Percentiles rank a stretch among this genome's conserved stretches.
phyloP scores from a whole-genome alignment of 2,113 vertebrate genomes.

The Neolamprologus modestus region DNA sequence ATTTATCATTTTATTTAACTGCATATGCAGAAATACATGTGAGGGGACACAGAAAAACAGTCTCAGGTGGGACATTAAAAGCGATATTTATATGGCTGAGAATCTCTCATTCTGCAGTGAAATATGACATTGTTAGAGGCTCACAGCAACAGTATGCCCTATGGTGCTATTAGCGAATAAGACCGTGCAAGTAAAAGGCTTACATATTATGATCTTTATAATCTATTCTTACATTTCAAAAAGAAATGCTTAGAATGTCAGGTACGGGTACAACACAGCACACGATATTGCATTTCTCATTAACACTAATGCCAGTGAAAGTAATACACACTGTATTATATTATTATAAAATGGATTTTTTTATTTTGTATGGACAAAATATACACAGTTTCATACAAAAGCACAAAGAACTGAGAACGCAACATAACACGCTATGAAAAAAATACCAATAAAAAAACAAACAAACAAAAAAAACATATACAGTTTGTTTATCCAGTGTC shows the following conservation, averaged over 20 bases:
- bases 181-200: conserved; percentile 44
- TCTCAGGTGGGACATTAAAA: conserved; percentile 54
- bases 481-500: neutral
- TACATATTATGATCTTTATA: conserved; percentile 32
- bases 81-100: conserved; percentile 57
- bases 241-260: neutral
- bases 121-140: conserved; percentile 45
- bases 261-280: neutral
- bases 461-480: neutral
- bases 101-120: conserved; percentile 50
- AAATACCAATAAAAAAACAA: neutral
- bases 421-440: neutral
- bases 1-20: conserved; percentile 43
- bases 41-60: conserved; percentile 13
- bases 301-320: neutral
- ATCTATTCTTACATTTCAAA: conserved; percentile 36
- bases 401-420: neutral
- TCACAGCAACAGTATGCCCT: conserved; percentile 27
- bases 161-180: conserved; percentile 40
- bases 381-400: neutral
- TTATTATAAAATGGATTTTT: too few species aligned
- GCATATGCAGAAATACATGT: conserved; percentile 36
- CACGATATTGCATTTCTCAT: neutral
- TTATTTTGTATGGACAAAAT: neutral
- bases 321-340: neutral